These are phyloP conservation scores for Stictonetta naevosa DNA, from an alignment of 2,113 vertebrate genomes.

Conservation along the genomic window DNA sequence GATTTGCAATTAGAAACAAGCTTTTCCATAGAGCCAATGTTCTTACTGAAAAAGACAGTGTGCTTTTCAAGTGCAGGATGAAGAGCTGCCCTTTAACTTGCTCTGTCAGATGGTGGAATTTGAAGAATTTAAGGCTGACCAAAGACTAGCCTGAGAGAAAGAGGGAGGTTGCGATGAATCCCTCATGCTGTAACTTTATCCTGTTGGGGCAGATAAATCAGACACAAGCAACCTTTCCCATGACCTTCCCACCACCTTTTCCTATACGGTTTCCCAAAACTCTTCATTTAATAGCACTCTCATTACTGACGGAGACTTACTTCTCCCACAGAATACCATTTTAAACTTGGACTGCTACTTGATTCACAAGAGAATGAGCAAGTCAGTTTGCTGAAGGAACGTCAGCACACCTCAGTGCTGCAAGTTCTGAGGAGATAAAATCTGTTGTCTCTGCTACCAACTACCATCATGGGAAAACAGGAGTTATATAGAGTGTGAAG, in stretches of 20 bases:
- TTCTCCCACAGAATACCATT: background rate
- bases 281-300: conserved; percentile 1
- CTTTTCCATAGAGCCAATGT: background rate
- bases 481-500: background rate
- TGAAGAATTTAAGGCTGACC: conserved; percentile 71
- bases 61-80: conserved; percentile 33
- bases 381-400: background rate
- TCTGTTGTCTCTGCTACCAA: background rate
- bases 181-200: conserved; percentile 75
- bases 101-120: conserved; percentile 67
- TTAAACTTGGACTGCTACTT: background rate
- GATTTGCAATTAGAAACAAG: background rate
- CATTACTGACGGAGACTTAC: background rate
- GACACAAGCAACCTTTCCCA: conserved; percentile 75
- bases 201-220: conserved; percentile 71
- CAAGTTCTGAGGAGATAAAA: background rate
- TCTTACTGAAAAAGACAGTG: background rate
- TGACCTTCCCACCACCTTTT: conserved; percentile 60
- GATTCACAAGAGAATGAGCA: background rate
- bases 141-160: conserved; percentile 60
- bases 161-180: conserved; percentile 64
- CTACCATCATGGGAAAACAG: background rate
- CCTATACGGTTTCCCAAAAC: conserved; percentile 1
- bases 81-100: conserved; percentile 34
- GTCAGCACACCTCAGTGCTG: background rate